Base-by-base conservation (phyloP, 2,888 invertebrate species). In the Eupeodes luniger region DNA sequence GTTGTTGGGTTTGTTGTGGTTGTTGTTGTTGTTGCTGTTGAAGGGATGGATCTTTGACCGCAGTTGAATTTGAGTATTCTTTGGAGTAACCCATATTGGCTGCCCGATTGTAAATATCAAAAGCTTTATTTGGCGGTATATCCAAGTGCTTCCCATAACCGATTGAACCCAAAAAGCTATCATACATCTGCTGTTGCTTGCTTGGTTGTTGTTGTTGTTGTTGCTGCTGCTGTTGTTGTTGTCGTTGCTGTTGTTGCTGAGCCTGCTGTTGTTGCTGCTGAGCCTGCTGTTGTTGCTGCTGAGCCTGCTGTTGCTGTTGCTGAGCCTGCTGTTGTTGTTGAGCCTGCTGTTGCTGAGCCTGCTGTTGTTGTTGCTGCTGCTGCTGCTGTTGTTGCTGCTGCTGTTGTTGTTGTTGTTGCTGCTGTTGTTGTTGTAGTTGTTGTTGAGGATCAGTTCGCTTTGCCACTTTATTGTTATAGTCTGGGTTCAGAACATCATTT, bases 71-170 rank as follows among this genome's bases (percentile, higher is more conserved):
- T 27, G 90, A 76, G 89, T 92, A 93, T 59, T 93, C 93, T 84
- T 93, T 93, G 0, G 93, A 91, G 51, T 93, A 93, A 1, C 93
- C 92, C 91, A 93, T 92, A 1, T 93, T 92, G 7, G 94, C 93
- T 0, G 94, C 93, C 7, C 93, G 92, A 90, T 93, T 94, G 49
- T 93, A 94, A 93, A 94, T 93, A 81, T 94, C 94, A 70, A 93
- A 93, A 0, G 94, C 93, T 89, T 94, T 94, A 57, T 92, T 93
- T 0, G 93, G 91, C 0, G 93, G 91, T 57, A 94, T 93, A 44
- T 92, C 92, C 78, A 93, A 84, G 66, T 92, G 93, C 83, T 93
- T 93, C 51, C 91, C 91, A 84, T 92, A 92, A 3, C 91, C 90
- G 91, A 93, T 92, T 0, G 93, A 91, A 0, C 93, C 93, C 78